Evolutionary conservation across 2,888 invertebrate genomes (phyloP).

Genomic region (Lepidochrysops patricia): DNA sequence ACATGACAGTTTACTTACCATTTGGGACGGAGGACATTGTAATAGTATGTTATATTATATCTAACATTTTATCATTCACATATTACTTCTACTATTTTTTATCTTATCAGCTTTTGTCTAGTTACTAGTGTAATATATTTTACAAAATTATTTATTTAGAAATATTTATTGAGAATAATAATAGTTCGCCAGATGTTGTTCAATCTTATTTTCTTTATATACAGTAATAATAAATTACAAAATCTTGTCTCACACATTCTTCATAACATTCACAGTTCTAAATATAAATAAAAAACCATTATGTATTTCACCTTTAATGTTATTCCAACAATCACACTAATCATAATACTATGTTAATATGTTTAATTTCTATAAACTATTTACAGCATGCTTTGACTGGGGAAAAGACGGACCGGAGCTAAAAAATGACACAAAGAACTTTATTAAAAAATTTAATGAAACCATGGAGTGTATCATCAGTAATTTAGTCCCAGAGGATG

Average conservation of each 20-base stretch:
- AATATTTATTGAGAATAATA: no score
- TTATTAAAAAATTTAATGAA: conserved; percentile 56
- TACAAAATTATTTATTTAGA: no score
- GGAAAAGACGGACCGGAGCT: conserved; percentile 48
- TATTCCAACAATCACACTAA: no score
- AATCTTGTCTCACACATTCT: no score
- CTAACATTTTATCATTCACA: not conserved
- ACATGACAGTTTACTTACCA: conserved; percentile 65
- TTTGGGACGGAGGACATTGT: conserved; percentile 79
- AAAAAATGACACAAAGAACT: conserved; percentile 66
- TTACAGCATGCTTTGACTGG: conserved; percentile 75
- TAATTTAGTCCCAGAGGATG: conserved; percentile 34
- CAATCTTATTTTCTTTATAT: no score
- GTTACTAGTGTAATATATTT: no score
- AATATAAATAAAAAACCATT: not conserved
- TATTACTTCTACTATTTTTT: no score
- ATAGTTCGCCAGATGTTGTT: no score
- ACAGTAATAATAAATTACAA: no score
- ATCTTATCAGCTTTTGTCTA: no score
- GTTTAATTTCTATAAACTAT: conserved; percentile 3
- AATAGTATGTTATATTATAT: conserved; percentile 58
- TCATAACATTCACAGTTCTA: not conserved
- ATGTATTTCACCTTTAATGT: not conserved
- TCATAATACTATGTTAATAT: not conserved
- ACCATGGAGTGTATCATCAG: conserved; percentile 58